Percentiles rank a stretch among this genome's conserved stretches.
Conservation (phyloP, 2,797 vertebrate genomes). For the Pitangus sulphuratus region DNA sequence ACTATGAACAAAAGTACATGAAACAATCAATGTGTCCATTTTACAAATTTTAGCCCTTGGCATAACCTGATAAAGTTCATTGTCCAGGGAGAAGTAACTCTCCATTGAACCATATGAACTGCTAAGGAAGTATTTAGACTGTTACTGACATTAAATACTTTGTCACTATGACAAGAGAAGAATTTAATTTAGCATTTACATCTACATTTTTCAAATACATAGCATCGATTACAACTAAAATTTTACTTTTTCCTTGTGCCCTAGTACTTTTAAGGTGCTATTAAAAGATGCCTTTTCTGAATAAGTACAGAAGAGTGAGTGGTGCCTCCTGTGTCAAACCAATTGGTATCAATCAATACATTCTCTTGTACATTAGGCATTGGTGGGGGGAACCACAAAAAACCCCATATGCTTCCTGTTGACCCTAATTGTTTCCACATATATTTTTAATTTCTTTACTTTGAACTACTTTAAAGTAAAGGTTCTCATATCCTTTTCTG, state of each 20-base stretch:
- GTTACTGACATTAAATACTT: background rate
- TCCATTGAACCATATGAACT: background rate
- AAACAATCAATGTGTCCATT: constrained; percentile 20
- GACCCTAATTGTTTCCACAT: background rate
- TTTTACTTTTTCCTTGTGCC: background rate
- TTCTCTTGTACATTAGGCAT: background rate
- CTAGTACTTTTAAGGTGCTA: background rate
- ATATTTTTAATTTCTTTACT: background rate
- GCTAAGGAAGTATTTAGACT: background rate
- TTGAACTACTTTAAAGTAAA: background rate
- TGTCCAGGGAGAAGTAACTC: constrained; percentile 36
- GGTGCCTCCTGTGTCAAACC: background rate
- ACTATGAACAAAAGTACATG: constrained; percentile 34
- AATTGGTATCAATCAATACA: background rate
- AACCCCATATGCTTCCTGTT: background rate
- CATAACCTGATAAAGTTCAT: constrained; percentile 2
- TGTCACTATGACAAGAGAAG: background rate
- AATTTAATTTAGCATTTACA: background rate
- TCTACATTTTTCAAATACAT: background rate
- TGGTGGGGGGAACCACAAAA: background rate
- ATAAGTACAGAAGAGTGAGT: background rate
- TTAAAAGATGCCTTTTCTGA: background rate
- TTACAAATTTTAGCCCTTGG: constrained; percentile 24
- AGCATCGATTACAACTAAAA: background rate
- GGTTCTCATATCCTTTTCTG: background rate